Evolutionary conservation across 2,797 vertebrate species (phyloP).

Genomic region (Malurus splendens): DNA sequence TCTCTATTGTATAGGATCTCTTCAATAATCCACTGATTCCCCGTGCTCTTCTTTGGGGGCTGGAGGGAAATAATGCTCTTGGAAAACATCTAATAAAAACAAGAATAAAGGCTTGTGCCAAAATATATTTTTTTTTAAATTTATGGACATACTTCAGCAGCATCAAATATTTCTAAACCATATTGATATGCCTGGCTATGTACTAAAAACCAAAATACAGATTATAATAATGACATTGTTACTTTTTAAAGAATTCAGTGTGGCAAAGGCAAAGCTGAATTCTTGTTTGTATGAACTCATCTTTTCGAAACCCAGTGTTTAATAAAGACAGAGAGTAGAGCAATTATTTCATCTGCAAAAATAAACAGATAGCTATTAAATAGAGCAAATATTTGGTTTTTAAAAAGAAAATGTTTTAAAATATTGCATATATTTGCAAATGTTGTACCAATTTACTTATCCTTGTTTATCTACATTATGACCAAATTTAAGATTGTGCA

Average conservation of each 20-base stretch:
- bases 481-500: slow-evolving; percentile 29
- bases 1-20: neutral
- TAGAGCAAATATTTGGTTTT: slow-evolving; percentile 53
- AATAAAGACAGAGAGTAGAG: slow-evolving; percentile 18
- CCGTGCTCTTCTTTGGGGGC: neutral
- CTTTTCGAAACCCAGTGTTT: neutral
- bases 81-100: neutral
- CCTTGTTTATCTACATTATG: slow-evolving; percentile 45
- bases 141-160: neutral
- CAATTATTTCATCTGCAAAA: slow-evolving; percentile 53
- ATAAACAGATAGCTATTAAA: slow-evolving; percentile 53
- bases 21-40: neutral
- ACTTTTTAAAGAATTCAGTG: neutral
- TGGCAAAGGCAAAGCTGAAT: neutral
- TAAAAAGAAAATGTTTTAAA: slow-evolving; percentile 50
- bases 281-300: neutral
- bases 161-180: neutral
- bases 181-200: neutral
- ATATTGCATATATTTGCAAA: slow-evolving; percentile 35
- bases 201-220: neutral
- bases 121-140: neutral
- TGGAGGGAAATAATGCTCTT: neutral
- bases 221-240: neutral
- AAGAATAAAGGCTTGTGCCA: neutral
- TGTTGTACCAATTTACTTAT: slow-evolving; percentile 46